phyloP scores from a whole-genome alignment of 2,797 vertebrate genomes.

The Pagetopsis macropterus region DNA sequence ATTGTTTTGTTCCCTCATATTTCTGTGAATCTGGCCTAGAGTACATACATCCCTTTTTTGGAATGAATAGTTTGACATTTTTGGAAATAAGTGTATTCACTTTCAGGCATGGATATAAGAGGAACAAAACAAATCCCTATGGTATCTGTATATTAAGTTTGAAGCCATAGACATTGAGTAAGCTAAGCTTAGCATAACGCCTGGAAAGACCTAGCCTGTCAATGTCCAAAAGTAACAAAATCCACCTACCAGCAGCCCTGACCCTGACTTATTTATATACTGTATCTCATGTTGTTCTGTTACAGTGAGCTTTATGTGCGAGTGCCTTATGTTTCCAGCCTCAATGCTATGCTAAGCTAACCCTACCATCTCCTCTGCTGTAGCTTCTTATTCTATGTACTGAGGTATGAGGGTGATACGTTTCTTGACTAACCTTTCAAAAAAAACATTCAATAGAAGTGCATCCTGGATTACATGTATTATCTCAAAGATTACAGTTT shows the following conservation, averaged over 20 bases:
- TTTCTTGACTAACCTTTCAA: neutral
- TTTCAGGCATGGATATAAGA: neutral
- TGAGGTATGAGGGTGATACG: neutral
- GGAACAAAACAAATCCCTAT: neutral
- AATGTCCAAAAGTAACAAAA: neutral
- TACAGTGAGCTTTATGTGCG: neutral
- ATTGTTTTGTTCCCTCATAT: neutral
- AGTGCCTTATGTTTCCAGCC: neutral
- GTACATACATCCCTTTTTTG: neutral
- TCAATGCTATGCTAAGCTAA: conserved; percentile 5
- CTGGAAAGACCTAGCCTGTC: too few relatives aligned
- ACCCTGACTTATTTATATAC: too few relatives aligned
- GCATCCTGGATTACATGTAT: too few relatives aligned
- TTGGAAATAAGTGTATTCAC: neutral
- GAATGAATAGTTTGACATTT: conserved; percentile 11
- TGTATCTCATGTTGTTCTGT: neutral
- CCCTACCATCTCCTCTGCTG: neutral
- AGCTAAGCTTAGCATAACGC: neutral
- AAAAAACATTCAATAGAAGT: too few relatives aligned
- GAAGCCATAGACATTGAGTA: neutral
- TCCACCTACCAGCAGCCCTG: neutral
- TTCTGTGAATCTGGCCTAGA: neutral
- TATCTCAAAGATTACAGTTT: too few relatives aligned
- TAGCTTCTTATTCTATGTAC: neutral
- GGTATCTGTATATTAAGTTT: neutral